These are phyloP conservation scores for Eurystomus glaucurus DNA, from an alignment of 2,797 vertebrate species.

Conservation along the genomic window DNA sequence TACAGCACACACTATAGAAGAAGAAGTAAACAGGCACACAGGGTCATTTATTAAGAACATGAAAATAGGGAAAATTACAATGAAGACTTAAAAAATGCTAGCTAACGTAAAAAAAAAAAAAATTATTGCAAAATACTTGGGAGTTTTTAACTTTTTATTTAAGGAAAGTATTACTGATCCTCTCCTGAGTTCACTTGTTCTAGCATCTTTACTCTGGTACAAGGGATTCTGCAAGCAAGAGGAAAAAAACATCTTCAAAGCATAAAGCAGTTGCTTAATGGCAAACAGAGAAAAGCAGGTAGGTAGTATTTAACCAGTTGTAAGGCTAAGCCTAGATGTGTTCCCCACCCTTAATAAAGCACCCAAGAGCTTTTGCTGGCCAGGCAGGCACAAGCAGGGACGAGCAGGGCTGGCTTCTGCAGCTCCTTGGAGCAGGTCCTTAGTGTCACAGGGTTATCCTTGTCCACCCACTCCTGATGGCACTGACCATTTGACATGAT, in stretches of 20 bases:
- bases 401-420: neutral
- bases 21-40: neutral
- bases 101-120: neutral
- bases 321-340: neutral
- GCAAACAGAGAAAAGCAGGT: neutral
- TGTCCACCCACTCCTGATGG: neutral
- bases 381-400: fast-evolving
- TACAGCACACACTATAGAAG: neutral
- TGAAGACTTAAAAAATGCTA: neutral
- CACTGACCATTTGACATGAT: neutral
- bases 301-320: neutral
- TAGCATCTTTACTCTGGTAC: neutral
- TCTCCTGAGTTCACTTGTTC: neutral
- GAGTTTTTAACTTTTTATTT: neutral
- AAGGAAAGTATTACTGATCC: neutral
- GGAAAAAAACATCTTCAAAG: neutral
- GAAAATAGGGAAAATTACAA: neutral
- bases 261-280: neutral
- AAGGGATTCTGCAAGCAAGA: neutral
- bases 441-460: neutral
- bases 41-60: neutral
- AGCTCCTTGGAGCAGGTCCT: neutral
- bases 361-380: neutral
- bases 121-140: neutral
- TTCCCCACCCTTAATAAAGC: neutral